Evolutionary conservation across 2,888 invertebrate genomes (phyloP).

Genomic region (Globia sparganii): DNA sequence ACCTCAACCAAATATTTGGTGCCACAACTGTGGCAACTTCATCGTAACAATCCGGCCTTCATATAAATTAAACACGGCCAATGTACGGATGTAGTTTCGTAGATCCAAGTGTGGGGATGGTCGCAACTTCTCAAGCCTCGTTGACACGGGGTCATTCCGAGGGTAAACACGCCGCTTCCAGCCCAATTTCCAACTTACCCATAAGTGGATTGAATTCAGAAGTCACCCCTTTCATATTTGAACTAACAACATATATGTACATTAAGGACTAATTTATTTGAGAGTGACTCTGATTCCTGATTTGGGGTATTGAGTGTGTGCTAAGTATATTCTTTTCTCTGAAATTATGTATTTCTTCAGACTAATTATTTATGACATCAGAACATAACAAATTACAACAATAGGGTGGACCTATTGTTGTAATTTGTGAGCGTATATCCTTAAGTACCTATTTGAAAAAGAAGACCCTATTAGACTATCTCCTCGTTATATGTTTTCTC

Average conservation of each 20-base stretch:
- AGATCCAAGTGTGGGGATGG: slow-evolving; percentile 70
- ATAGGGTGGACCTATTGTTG: too few species aligned
- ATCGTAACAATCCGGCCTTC: slow-evolving; percentile 49
- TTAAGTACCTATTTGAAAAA: background rate
- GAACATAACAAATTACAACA: background rate
- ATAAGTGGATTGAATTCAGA: slow-evolving; percentile 84
- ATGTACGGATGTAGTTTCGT: slow-evolving; percentile 68
- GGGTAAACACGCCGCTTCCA: slow-evolving; percentile 82
- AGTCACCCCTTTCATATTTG: slow-evolving; percentile 68
- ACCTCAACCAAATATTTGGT: slow-evolving; percentile 49
- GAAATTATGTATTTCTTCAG: background rate
- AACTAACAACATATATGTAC: slow-evolving; percentile 56
- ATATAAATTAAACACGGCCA: slow-evolving; percentile 61
- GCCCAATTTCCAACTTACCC: slow-evolving; percentile 81
- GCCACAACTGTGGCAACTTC: slow-evolving; percentile 53
- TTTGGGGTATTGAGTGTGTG: slow-evolving; percentile 20
- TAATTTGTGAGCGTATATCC: background rate
- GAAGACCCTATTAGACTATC: background rate
- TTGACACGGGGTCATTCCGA: slow-evolving; percentile 81
- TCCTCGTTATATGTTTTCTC: background rate
- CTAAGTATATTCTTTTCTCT: background rate
- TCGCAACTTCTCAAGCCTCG: slow-evolving; percentile 76
- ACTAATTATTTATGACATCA: background rate
- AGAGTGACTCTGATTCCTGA: slow-evolving; percentile 16
- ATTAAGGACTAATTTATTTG: slow-evolving; percentile 56